Evolutionary conservation across 1,140 invertebrate species (phyloP), one percentile per base, ranked within the genome.

Genomic region (Dendroctonus valens): DNA sequence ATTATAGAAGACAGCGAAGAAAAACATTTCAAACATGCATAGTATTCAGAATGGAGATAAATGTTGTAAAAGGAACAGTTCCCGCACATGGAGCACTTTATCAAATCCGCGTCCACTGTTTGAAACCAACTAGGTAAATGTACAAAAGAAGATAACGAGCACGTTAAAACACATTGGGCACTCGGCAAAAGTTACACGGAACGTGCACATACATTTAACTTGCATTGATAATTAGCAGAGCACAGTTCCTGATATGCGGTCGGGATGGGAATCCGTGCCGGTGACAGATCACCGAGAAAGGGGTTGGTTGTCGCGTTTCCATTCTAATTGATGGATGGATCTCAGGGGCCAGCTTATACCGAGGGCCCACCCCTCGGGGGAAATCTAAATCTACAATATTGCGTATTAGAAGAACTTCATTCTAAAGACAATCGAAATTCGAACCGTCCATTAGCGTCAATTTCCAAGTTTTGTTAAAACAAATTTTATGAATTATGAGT

Each of bases 281-380:
- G 67, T 69, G 67, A 69, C 67, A 69, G 67, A 69, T 69, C 60
- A 62, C 55, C 61, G 60, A 62, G 67, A 46, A 62, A 65, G 53
- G 26, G 46, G 67, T 42, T 48, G 61, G 40, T 50, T 46, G 55
- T 53, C 62, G 41, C 52, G 49, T 49, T 44, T 44, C 51, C 15
- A 6, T 44, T 14, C 55, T 69, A 69, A 69, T 69, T 69, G 68
- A 69, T 69, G 57, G 68, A 69, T 69, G 62, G 58, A 49, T 39
- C 68, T 42, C 63, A n/a, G 41, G 63, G 68, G 63, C 48, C 52
- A 59, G 63, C 63, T 65, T 65, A 65, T 59, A 15, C 39, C 41
- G 44, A 12, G 42, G 63, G 62, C 0, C 26, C 26, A 26, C 26
- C 26, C 26, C 26, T 26, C 26, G 26, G 26, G 26, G 26, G 26